Conservation (phyloP, 2,797 vertebrate genomes). For the Lophura swinhoii region DNA sequence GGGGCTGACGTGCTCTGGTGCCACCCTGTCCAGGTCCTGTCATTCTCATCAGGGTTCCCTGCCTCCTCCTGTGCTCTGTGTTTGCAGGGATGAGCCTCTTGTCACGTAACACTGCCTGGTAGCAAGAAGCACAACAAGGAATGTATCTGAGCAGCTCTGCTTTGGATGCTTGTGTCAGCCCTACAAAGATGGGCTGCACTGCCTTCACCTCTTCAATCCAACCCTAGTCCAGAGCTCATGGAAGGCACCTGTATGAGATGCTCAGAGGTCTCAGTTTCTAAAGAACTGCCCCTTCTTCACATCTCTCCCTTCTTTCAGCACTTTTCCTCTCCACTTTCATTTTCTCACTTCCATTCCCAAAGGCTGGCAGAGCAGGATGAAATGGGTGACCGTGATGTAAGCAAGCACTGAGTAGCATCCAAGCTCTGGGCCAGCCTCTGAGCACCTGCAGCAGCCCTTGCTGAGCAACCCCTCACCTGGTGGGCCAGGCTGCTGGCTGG, state of each 20-base stretch:
- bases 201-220: neutral
- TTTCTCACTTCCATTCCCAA: neutral
- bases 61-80: neutral
- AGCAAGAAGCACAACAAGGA: neutral
- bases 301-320: neutral
- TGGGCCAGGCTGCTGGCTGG: conserved; percentile 42
- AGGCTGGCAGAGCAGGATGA: neutral
- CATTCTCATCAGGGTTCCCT: neutral
- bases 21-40: neutral
- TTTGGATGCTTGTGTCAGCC: neutral
- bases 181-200: neutral
- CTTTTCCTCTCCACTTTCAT: neutral
- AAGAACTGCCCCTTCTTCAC: neutral
- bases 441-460: conserved; percentile 18
- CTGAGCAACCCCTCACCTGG: conserved; percentile 36
- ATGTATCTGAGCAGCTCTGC: neutral
- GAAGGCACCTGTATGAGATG: neutral
- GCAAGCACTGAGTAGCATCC: neutral
- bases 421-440: neutral
- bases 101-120: neutral
- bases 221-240: neutral
- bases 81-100: neutral
- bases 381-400: neutral
- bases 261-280: neutral
- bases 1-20: neutral